Evolutionary conservation across 2,888 invertebrate species (phyloP).

Genomic region (Acrobeloides nanus): DNA sequence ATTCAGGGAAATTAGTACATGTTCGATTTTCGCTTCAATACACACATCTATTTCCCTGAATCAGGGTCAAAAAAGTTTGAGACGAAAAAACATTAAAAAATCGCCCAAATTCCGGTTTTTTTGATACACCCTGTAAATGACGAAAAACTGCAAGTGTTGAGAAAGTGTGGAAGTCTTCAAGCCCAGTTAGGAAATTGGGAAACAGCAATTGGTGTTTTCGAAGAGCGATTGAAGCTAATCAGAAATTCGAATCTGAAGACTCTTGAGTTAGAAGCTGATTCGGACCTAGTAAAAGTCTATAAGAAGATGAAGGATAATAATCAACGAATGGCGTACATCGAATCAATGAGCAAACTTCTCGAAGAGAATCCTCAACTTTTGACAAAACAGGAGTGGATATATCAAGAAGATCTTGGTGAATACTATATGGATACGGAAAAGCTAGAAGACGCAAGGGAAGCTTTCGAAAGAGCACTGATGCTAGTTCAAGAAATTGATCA

Average conservation of each 20-base stretch:
- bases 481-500: conserved; percentile 18
- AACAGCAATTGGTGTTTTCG: conserved; percentile 4
- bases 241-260: conserved; percentile 1
- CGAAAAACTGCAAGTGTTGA: too few species aligned
- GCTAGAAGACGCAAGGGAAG: conserved; percentile 10
- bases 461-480: conserved; percentile 14
- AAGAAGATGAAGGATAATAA: conserved; percentile 6
- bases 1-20: too few species aligned
- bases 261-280: conserved; percentile 5
- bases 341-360: background rate
- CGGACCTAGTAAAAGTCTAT: conserved; percentile 8
- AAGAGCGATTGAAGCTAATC: conserved; percentile 9
- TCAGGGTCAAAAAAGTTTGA: too few species aligned
- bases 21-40: too few species aligned
- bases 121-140: too few species aligned
- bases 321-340: conserved; percentile 4
- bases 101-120: too few species aligned
- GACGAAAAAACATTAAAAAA: too few species aligned
- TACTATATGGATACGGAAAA: conserved; percentile 10
- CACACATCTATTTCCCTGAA: too few species aligned
- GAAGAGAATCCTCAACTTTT: background rate
- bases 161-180: conserved; percentile 10
- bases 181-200: conserved; percentile 13
- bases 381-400: conserved; percentile 9
- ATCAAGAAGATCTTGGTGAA: conserved; percentile 12